Conservation (phyloP, 2,888 invertebrate genomes). For the Metalampra italica region DNA sequence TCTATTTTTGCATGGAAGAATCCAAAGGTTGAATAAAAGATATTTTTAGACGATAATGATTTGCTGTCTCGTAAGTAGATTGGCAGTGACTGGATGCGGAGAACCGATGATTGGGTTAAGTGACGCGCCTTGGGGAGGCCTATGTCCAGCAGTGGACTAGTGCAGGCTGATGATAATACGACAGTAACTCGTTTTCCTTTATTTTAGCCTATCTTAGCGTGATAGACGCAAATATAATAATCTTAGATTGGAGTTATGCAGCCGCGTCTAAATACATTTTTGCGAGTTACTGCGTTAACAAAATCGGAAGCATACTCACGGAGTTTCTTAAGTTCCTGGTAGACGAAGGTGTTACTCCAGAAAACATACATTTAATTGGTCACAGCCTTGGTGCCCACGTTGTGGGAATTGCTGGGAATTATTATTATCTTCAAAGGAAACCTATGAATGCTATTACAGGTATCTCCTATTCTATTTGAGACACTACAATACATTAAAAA, state of each 20-base stretch:
- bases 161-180: too few species aligned
- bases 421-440: not conserved
- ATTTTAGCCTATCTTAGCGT: conserved; percentile 1
- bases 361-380: conserved; percentile 29
- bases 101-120: too few species aligned
- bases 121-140: too few species aligned
- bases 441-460: not conserved
- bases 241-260: conserved; percentile 17
- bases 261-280: conserved; percentile 1
- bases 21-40: too few species aligned
- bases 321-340: conserved; percentile 2
- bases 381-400: conserved; percentile 55
- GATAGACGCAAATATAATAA: not conserved
- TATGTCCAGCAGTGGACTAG: too few species aligned
- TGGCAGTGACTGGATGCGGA: too few species aligned
- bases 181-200: not conserved
- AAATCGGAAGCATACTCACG: not conserved
- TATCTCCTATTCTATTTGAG: too few species aligned
- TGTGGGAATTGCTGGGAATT: conserved; percentile 39
- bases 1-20: too few species aligned
- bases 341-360: not conserved
- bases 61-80: too few species aligned
- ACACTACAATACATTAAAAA: not conserved
- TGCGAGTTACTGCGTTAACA: not conserved
- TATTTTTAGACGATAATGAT: too few species aligned